Evolutionary conservation across 2,113 vertebrate genomes (phyloP).

Genomic region (Lamprologus speciosus): DNA sequence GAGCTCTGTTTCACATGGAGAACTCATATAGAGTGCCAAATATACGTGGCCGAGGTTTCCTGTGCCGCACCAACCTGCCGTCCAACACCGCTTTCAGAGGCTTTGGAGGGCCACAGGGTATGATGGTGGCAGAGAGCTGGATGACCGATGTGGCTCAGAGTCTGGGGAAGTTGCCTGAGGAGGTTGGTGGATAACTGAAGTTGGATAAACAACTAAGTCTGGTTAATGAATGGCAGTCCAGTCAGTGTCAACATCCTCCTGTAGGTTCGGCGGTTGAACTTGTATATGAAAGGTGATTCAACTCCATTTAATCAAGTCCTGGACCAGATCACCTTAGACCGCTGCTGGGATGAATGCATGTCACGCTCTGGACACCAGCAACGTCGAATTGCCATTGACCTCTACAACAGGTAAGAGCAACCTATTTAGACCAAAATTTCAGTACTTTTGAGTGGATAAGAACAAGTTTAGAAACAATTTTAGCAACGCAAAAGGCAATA

Average conservation of each 20-base stretch:
- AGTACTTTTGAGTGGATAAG: background rate
- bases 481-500: background rate
- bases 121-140: slow-evolving; percentile 89
- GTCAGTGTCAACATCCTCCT: background rate
- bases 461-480: background rate
- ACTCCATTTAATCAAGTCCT: slow-evolving; percentile 89
- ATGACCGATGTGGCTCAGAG: slow-evolving; percentile 78
- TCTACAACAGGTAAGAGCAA: slow-evolving; percentile 80
- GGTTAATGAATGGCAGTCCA: background rate
- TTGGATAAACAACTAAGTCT: background rate
- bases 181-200: slow-evolving; percentile 60
- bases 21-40: slow-evolving; percentile 89
- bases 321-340: slow-evolving; percentile 75
- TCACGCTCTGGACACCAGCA: slow-evolving; percentile 64
- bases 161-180: slow-evolving; percentile 77
- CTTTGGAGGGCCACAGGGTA: slow-evolving; percentile 91
- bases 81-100: slow-evolving; percentile 96
- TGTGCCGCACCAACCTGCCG: slow-evolving; percentile 89
- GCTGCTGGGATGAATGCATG: slow-evolving; percentile 92
- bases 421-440: background rate
- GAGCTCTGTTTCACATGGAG: slow-evolving; percentile 89
- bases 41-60: slow-evolving; percentile 71
- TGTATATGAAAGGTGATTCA: slow-evolving; percentile 82
- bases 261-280: slow-evolving; percentile 82
- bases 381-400: slow-evolving; percentile 67